phyloP scores from a whole-genome alignment of 2,113 vertebrate species.

The Micronycteris hirsuta region DNA sequence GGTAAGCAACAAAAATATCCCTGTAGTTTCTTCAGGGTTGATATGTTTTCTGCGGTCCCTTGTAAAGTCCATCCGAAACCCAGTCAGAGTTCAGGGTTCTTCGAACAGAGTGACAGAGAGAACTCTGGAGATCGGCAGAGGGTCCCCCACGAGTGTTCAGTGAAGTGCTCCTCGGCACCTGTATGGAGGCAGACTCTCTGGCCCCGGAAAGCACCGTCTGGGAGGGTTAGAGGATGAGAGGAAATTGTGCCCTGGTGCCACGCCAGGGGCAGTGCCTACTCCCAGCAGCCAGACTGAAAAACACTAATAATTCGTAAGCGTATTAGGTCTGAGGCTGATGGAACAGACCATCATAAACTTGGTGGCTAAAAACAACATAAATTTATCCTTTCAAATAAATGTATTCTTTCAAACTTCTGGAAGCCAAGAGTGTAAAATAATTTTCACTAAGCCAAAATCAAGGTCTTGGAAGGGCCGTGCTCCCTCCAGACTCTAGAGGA shows the following conservation, averaged over 20 bases:
- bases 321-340: neutral
- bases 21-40: neutral
- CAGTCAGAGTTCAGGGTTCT: neutral
- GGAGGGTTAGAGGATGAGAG: neutral
- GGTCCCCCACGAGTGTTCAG: neutral
- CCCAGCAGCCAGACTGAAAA: neutral
- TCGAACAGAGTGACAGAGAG: neutral
- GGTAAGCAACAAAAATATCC: slow-evolving; percentile 77
- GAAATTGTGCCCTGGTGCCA: neutral
- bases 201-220: neutral
- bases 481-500: neutral
- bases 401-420: no score
- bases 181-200: neutral
- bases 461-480: no score
- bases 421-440: no score
- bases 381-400: no score
- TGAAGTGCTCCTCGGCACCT: neutral
- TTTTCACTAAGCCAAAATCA: no score
- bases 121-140: neutral
- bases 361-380: no score
- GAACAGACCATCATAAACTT: neutral
- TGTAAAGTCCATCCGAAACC: neutral
- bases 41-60: neutral
- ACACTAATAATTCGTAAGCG: neutral
- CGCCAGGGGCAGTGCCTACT: neutral